phyloP scores from a whole-genome alignment of 2,888 invertebrate species.

The Ferdinandea cuprea region DNA sequence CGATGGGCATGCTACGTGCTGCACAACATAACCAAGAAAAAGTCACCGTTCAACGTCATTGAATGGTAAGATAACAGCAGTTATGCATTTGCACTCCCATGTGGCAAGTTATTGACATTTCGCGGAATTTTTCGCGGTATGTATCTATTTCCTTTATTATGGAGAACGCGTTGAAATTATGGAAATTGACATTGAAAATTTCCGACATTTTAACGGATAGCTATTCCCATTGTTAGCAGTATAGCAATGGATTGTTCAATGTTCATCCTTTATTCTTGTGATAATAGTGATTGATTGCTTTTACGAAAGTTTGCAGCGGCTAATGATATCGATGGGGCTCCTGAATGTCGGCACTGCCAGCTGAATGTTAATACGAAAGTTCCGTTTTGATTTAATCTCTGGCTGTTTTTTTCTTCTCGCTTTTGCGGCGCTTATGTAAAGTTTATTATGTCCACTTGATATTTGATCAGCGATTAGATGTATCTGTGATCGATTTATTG shows the following conservation, averaged over 20 bases:
- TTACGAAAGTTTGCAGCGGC: constrained; percentile 8
- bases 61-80: neutral
- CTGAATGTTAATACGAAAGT: constrained; percentile 44
- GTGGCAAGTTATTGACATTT: constrained; percentile 33
- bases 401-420: no score
- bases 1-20: constrained; percentile 37
- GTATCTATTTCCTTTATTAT: constrained; percentile 13
- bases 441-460: neutral
- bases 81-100: constrained; percentile 12
- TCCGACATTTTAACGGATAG: neutral
- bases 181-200: constrained; percentile 49
- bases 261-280: constrained; percentile 13
- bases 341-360: constrained; percentile 19
- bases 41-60: neutral
- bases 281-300: constrained; percentile 46
- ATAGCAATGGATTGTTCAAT: constrained; percentile 1
- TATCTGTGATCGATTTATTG: constrained; percentile 10
- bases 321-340: constrained; percentile 2
- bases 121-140: constrained; percentile 28
- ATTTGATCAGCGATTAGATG: constrained; percentile 17
- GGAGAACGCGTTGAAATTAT: constrained; percentile 21
- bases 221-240: neutral
- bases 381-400: constrained; percentile 2
- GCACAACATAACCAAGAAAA: constrained; percentile 20
- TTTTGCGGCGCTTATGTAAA: constrained; percentile 29